A percentile compares a stretch with the other conserved stretches of the same genome.
These are phyloP conservation scores for Eptesicus fuscus DNA, from an alignment of 2,113 vertebrate species.

Conservation along the genomic window DNA sequence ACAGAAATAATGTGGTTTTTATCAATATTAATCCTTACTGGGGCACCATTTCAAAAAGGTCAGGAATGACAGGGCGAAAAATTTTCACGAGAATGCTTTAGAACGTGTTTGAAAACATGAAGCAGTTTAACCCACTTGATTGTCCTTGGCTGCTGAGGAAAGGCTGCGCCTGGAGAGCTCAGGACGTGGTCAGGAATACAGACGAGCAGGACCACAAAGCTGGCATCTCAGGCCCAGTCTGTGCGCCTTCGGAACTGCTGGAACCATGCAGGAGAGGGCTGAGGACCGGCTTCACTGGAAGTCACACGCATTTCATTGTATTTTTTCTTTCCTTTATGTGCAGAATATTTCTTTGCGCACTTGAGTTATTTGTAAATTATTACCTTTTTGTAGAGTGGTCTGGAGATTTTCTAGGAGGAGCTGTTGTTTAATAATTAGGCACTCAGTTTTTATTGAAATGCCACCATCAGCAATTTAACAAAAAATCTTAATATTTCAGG, in stretches of 20 bases:
- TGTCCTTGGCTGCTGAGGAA: slow-evolving; percentile 55
- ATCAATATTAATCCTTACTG: slow-evolving; percentile 59
- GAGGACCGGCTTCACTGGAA: background rate
- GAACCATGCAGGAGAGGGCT: background rate
- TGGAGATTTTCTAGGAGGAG: background rate
- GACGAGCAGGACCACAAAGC: background rate
- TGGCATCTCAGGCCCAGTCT: background rate
- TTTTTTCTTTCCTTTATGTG: background rate
- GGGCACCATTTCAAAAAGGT: slow-evolving; percentile 57
- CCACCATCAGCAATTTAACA: background rate
- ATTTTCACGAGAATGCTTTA: slow-evolving; percentile 35
- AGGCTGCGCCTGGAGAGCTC: background rate
- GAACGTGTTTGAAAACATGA: slow-evolving; percentile 40
- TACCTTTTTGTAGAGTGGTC: background rate
- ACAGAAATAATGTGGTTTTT: slow-evolving; percentile 59
- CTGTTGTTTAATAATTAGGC: background rate
- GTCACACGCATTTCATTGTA: too few species aligned
- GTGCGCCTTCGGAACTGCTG: background rate
- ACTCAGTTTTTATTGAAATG: slow-evolving; percentile 21
- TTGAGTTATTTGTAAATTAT: background rate
- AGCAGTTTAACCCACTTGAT: slow-evolving; percentile 27
- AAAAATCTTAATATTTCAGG: background rate
- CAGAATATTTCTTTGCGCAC: background rate
- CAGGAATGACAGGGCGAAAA: slow-evolving; percentile 53
- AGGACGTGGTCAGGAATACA: background rate